Conservation (phyloP, 1,140 invertebrate genomes). For the Phortica variegata region DNA sequence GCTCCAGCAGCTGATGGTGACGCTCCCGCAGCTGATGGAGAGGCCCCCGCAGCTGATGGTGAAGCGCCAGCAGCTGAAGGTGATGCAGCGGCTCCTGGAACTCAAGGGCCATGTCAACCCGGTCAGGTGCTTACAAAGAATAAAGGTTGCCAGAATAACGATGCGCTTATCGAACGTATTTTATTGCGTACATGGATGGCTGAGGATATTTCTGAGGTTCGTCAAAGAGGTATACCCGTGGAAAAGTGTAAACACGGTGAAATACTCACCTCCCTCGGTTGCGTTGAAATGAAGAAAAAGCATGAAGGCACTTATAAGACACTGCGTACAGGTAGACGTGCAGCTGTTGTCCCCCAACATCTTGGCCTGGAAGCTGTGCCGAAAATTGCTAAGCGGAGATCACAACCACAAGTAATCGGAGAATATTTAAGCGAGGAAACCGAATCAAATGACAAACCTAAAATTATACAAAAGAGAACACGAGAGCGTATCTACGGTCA, state of each 20-base stretch:
- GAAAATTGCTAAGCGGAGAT: not conserved
- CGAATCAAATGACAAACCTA: not conserved
- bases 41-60: too few species aligned
- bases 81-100: not conserved
- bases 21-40: too few species aligned
- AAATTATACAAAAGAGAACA: not conserved
- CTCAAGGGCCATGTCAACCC: constrained; percentile 3
- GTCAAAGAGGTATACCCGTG: not conserved
- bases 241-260: constrained; percentile 7
- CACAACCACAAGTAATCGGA: not conserved
- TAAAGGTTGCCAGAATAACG: constrained; percentile 22
- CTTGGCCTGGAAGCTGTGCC: not conserved
- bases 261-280: constrained; percentile 11
- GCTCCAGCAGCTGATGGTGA: too few species aligned
- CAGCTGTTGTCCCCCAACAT: not conserved
- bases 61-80: not conserved
- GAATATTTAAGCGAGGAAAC: not conserved
- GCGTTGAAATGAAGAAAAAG: not conserved
- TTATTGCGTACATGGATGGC: constrained; percentile 9
- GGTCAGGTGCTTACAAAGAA: constrained; percentile 8
- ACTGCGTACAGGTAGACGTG: not conserved
- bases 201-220: constrained; percentile 3
- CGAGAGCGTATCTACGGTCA: not conserved
- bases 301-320: too few species aligned
- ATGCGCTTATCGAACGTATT: not conserved